These are phyloP conservation scores for Muschampia plurimacula DNA, from an alignment of 2,888 invertebrate species.

Conservation along the genomic window DNA sequence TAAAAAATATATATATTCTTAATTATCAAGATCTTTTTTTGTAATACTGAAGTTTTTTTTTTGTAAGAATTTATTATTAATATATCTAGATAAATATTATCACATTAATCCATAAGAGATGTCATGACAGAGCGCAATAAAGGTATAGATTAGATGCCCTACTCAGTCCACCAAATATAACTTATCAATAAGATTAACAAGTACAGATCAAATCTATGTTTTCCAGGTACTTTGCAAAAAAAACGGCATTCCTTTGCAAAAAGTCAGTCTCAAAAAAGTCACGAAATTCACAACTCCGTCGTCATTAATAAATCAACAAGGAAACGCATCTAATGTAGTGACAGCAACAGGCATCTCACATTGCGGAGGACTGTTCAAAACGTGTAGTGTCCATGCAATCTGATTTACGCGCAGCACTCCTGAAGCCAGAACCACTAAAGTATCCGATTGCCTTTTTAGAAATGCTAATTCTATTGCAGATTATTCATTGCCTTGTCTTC, in stretches of 20 bases:
- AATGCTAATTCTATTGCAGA: slow-evolving; percentile 67
- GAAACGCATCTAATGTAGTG: slow-evolving; percentile 31
- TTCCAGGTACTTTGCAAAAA: neutral
- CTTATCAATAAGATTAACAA: neutral
- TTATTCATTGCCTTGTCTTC: slow-evolving; percentile 63
- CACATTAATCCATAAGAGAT: no score
- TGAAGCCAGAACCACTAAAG: slow-evolving; percentile 60
- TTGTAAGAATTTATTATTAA: no score
- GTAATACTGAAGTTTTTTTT: no score
- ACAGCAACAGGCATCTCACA: slow-evolving; percentile 34
- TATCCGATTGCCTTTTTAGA: slow-evolving; percentile 73
- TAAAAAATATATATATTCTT: no score
- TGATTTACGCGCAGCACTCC: slow-evolving; percentile 75
- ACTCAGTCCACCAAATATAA: neutral
- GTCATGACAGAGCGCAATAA: no score
- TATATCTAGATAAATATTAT: no score
- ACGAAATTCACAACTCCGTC: slow-evolving; percentile 19
- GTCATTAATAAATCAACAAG: slow-evolving; percentile 20
- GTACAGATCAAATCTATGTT: neutral
- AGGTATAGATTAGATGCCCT: neutral
- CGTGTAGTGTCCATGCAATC: slow-evolving; percentile 75
- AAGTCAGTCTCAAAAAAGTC: slow-evolving; percentile 32
- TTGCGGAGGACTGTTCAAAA: slow-evolving; percentile 65
- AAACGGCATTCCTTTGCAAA: slow-evolving; percentile 2
- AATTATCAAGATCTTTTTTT: no score